Evolutionary conservation across 2,888 invertebrate species (phyloP), one percentile per base, ranked within the genome.

Genomic region (Drosophila hamatofila): DNA sequence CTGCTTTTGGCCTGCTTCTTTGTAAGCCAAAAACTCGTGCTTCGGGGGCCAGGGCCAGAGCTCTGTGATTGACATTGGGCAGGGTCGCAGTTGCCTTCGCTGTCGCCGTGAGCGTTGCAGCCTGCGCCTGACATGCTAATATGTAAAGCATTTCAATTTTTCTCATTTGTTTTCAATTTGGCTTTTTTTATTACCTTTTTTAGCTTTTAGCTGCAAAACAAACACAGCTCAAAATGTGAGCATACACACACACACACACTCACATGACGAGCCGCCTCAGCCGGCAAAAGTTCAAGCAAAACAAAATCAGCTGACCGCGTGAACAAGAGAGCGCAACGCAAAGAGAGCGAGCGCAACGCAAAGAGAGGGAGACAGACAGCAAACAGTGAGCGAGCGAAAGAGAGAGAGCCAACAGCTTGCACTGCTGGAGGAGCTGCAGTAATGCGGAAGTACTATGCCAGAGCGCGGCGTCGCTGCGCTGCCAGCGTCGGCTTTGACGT

Each of bases 251-350:
- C 42, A 21, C 14, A 25, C 42, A 23, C 44, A 14, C 21, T 12
- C 27, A 35, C 58, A 25, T 25, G 16, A 2, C 18, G 30, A 48
- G 61, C 49, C 66, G 72, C 56, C 48, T 18, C 60, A 73, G 72
- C 81, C 81, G 81, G 80, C 85, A 87, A 84, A 87, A 87, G 88
- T 85, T 87, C 84, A 86, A 88, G 78, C 88, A 88, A 86, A 87
- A 87, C 86, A 87, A 88, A 87, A 87, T 81, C 87, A 87, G 87
- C 87, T 87, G 87, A 84, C 81, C 77, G 66, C 23, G 52, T 64
- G 69, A 62, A 58, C 66, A 67, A 58, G 57, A 51, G 35, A 69
- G 76, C 49, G 55, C 58, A 65, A 62, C 41, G 11, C 30, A 49
- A 58, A 62, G 65, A 70, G 77, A 60, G 70, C 21, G 77, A 60